A percentile compares a stretch with the other conserved stretches of the same genome.
These are phyloP conservation scores for Glaucidium brasilianum DNA, from an alignment of 2,113 vertebrate genomes.

Conservation along the genomic window DNA sequence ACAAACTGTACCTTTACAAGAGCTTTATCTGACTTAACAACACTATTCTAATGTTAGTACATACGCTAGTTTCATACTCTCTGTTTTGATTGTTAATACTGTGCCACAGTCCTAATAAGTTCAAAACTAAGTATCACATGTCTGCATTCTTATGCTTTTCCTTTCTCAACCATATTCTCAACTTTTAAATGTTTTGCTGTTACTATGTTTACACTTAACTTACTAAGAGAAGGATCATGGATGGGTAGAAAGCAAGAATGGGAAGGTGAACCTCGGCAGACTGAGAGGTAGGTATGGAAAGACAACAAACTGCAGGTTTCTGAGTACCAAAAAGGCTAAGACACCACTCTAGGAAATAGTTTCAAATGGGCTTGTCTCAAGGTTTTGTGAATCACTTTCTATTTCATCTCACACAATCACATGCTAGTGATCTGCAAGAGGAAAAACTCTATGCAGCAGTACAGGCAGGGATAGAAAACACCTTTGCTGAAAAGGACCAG, in stretches of 20 bases:
- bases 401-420: neutral
- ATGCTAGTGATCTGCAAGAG: neutral
- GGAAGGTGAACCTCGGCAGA: neutral
- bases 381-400: neutral
- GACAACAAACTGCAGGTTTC: neutral
- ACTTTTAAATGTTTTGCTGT: neutral
- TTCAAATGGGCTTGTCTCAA: neutral
- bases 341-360: neutral
- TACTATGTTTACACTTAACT: neutral
- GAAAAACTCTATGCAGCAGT: neutral
- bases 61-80: neutral
- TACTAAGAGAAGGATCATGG: neutral
- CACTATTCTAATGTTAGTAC: neutral
- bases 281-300: neutral
- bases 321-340: neutral
- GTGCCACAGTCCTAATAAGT: neutral
- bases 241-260: neutral
- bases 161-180: neutral
- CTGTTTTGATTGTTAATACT: neutral
- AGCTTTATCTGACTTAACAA: slow-evolving; percentile 40
- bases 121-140: neutral
- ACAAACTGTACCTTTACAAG: slow-evolving; percentile 46
- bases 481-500: neutral
- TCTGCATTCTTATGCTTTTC: neutral
- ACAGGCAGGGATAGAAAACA: neutral